phyloP scores from a whole-genome alignment of 37 sponge, comb jelly and placozoan genomes.

The Cladorhizidae sp. region DNA sequence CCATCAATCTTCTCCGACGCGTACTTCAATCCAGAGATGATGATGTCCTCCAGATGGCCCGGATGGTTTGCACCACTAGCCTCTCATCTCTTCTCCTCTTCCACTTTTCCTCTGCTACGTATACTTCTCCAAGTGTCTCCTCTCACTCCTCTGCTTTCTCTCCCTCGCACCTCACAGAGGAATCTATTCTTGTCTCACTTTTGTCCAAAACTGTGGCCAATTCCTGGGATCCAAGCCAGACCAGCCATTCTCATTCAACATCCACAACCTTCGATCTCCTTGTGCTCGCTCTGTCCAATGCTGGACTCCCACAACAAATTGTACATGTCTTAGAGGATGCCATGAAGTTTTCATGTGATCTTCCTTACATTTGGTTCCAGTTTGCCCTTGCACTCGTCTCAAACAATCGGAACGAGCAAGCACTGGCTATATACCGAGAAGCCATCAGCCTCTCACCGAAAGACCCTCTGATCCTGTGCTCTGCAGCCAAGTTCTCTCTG shows the following conservation, averaged over 20 bases:
- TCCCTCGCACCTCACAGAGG: slow-evolving; percentile 37
- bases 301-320: slow-evolving; percentile 18
- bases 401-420: slow-evolving; percentile 36
- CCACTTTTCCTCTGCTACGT: slow-evolving; percentile 24
- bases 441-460: slow-evolving; percentile 45
- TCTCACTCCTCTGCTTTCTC: slow-evolving; percentile 11
- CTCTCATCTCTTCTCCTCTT: slow-evolving; percentile 52
- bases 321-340: slow-evolving; percentile 48
- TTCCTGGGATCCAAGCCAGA: slow-evolving; percentile 29
- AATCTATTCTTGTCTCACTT: slow-evolving; percentile 27
- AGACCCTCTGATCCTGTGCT: slow-evolving; percentile 28
- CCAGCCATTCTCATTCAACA: slow-evolving; percentile 15
- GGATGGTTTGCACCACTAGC: slow-evolving; percentile 37
- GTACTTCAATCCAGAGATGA: slow-evolving; percentile 43
- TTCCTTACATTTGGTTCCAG: slow-evolving; percentile 58
- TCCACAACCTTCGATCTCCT: slow-evolving; percentile 34
- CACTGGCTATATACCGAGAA: slow-evolving; percentile 56
- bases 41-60: slow-evolving; percentile 14
- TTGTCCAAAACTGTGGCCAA: slow-evolving; percentile 36
- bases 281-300: slow-evolving; percentile 18
- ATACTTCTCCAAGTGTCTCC: slow-evolving; percentile 5
- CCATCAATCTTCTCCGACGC: slow-evolving; percentile 23
- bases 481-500: slow-evolving; percentile 52
- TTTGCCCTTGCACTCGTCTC: slow-evolving; percentile 52
- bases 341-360: slow-evolving; percentile 31